These are phyloP conservation scores for Neomicropteryx cornuta DNA, from an alignment of 1,140 invertebrate species.

Conservation along the genomic window DNA sequence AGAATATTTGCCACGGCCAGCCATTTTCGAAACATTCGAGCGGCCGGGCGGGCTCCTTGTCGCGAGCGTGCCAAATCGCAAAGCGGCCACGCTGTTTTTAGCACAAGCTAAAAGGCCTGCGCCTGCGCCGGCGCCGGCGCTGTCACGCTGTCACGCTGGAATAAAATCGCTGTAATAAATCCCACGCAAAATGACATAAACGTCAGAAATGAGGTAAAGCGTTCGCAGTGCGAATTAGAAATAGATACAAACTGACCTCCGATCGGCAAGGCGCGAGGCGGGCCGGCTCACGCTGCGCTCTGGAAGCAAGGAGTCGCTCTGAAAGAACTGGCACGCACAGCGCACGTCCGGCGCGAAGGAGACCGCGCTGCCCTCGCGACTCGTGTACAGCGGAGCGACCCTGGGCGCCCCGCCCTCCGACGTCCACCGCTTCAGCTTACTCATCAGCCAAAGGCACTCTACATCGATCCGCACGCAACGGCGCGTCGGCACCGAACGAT, in stretches of 20 bases:
- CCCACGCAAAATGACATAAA: no score
- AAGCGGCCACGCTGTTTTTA: no score
- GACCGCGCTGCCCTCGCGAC: conserved; percentile 50
- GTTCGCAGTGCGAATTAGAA: no score
- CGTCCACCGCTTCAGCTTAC: conserved; percentile 42
- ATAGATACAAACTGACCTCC: conserved; percentile 37
- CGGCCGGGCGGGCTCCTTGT: no score
- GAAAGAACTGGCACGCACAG: conserved; percentile 74
- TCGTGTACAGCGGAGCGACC: conserved; percentile 41
- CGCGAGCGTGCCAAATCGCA: no score
- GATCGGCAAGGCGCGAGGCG: conserved; percentile 36
- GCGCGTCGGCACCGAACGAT: conserved; percentile 3
- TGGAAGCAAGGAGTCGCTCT: conserved; percentile 63
- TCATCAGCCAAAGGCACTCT: conserved; percentile 21
- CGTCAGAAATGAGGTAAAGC: no score
- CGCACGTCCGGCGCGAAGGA: conserved; percentile 62
- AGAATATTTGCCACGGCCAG: no score
- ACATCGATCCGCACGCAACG: conserved; percentile 7
- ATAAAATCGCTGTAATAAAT: no score
- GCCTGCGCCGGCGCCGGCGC: no score
- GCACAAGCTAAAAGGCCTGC: no score
- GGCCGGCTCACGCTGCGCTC: conserved; percentile 54
- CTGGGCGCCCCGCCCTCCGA: conserved; percentile 49
- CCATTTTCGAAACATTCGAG: no score
- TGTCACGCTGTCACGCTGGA: no score